Evolutionary conservation across 2,113 vertebrate genomes (phyloP).

Genomic region (Nothobranchius furzeri): DNA sequence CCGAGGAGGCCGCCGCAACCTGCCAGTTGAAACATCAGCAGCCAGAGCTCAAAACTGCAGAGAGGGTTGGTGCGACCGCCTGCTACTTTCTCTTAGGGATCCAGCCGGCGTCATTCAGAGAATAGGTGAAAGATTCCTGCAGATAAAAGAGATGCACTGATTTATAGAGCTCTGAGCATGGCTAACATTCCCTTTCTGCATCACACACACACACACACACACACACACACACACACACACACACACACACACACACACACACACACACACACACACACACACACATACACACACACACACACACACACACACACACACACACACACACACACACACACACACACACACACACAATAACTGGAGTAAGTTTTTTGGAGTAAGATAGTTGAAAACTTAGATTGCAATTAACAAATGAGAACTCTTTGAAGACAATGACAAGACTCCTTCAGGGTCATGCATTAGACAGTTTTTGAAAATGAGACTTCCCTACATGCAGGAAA

Average conservation of each 20-base stretch:
- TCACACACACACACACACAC: constrained; percentile 18
- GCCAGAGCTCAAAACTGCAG: constrained; percentile 23
- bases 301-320: constrained; percentile 14
- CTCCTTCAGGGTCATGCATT: too few relatives aligned
- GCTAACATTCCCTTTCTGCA: constrained; percentile 45
- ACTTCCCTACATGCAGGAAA: too few relatives aligned
- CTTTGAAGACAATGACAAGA: too few relatives aligned
- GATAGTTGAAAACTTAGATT: background rate
- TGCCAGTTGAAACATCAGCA: constrained; percentile 35
- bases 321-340: too few relatives aligned
- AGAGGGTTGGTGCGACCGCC: constrained; percentile 30
- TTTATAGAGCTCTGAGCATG: background rate
- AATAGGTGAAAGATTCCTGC: constrained; percentile 32
- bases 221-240: constrained; percentile 30
- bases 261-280: constrained; percentile 52
- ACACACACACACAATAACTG: background rate
- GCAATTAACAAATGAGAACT: too few relatives aligned
- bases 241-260: constrained; percentile 29
- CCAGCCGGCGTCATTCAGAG: constrained; percentile 47
- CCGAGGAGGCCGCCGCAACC: constrained; percentile 47
- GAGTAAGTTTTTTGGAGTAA: too few relatives aligned
- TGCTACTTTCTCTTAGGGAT: constrained; percentile 27
- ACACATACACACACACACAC: background rate
- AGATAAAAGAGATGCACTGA: constrained; percentile 19
- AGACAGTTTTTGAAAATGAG: too few relatives aligned